Conservation (phyloP, 2,888 invertebrate genomes). For the Phaedon cochleariae region DNA sequence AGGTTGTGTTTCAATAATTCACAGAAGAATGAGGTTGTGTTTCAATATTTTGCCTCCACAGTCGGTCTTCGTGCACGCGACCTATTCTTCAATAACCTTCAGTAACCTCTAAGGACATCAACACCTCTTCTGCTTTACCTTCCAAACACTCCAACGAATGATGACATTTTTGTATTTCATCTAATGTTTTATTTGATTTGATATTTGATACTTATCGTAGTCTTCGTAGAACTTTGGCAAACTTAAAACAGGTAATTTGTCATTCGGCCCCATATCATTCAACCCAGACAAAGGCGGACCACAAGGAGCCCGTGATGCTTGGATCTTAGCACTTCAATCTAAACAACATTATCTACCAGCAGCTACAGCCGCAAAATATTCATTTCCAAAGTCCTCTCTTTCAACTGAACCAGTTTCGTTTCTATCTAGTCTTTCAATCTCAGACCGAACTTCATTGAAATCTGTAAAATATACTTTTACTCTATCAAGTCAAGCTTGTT, state of each 20-base stretch:
- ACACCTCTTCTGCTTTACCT: constrained; percentile 31
- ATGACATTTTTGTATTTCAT: constrained; percentile 32
- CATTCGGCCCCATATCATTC: too few relatives aligned
- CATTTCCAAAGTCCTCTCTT: background rate
- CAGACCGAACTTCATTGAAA: too few relatives aligned
- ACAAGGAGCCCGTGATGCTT: too few relatives aligned
- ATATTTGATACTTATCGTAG: constrained; percentile 27
- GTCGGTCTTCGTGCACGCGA: too few relatives aligned
- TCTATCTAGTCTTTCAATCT: too few relatives aligned
- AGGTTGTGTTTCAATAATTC: too few relatives aligned
- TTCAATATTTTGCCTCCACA: too few relatives aligned
- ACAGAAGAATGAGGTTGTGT: too few relatives aligned
- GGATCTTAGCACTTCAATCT: background rate
- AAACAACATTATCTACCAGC: background rate
- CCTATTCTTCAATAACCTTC: constrained; percentile 33
- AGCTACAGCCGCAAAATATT: too few relatives aligned
- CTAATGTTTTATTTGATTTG: constrained; percentile 29
- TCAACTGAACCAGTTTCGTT: background rate
- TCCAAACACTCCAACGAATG: constrained; percentile 31
- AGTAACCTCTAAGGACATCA: constrained; percentile 34
- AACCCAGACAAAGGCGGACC: too few relatives aligned
- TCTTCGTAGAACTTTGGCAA: constrained; percentile 31
- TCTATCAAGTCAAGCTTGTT: too few relatives aligned
- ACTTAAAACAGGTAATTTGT: constrained; percentile 18
- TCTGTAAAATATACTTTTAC: too few relatives aligned